Evolutionary conservation across 1,140 invertebrate genomes (phyloP).

Genomic region (Amphibalanus amphitrite): DNA sequence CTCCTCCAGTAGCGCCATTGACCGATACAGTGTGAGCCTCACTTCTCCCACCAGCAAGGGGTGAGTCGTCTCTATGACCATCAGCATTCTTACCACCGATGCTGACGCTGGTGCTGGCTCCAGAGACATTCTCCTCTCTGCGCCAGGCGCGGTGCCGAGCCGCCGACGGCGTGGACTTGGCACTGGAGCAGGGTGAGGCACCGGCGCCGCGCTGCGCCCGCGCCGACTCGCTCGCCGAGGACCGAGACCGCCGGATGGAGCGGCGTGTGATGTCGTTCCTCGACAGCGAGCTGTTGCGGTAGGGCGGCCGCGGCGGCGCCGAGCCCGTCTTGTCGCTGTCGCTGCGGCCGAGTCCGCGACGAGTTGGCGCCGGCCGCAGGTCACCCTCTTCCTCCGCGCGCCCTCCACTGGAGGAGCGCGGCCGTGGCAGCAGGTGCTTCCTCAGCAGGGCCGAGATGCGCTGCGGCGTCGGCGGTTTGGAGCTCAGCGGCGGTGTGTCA

Average conservation of each 20-base stretch:
- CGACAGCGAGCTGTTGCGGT: background rate
- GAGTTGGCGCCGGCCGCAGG: background rate
- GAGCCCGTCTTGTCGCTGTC: conserved; percentile 4
- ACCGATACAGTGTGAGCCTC: no score
- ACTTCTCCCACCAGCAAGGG: no score
- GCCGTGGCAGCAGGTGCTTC: background rate
- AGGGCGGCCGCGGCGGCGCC: conserved; percentile 6
- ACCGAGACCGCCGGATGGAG: background rate
- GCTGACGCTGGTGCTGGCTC: no score
- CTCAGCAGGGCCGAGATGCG: background rate
- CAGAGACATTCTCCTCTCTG: background rate
- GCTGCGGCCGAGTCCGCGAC: conserved; percentile 3
- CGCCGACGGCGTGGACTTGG: background rate
- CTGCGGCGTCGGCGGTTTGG: background rate
- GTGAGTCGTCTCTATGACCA: no score
- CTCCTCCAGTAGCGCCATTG: no score
- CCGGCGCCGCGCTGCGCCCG: no score
- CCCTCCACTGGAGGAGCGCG: background rate
- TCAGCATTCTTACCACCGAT: no score
- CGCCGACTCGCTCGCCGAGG: background rate
- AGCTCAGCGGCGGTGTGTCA: background rate
- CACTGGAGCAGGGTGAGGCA: background rate
- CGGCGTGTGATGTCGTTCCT: background rate
- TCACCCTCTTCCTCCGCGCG: background rate
- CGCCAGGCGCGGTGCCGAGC: background rate